phyloP scores from a whole-genome alignment of 2,113 vertebrate genomes.

The Rhinogobius similis region DNA sequence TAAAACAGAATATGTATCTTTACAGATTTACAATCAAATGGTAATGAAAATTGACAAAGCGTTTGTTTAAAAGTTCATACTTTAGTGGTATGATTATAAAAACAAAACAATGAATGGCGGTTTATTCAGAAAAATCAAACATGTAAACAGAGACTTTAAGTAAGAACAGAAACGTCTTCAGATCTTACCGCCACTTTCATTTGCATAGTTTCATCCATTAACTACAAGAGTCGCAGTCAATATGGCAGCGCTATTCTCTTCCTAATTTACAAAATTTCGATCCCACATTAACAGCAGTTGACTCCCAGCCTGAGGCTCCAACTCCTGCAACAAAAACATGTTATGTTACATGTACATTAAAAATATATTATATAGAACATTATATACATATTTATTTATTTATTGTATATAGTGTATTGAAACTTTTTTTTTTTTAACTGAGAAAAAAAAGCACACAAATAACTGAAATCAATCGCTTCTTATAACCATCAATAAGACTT shows the following conservation, averaged over 20 bases:
- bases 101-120: background rate
- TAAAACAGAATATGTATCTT: background rate
- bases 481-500: too few relatives aligned
- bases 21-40: background rate
- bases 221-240: background rate
- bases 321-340: conserved; percentile 62
- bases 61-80: background rate
- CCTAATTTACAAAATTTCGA: conserved; percentile 14
- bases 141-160: background rate
- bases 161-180: background rate
- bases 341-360: too few relatives aligned
- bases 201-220: background rate
- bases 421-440: too few relatives aligned
- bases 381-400: too few relatives aligned
- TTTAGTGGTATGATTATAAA: background rate
- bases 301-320: conserved; percentile 87
- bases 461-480: too few relatives aligned
- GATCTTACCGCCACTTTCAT: background rate
- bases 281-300: conserved; percentile 89
- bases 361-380: too few relatives aligned
- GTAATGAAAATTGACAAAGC: background rate
- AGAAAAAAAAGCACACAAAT: too few relatives aligned
- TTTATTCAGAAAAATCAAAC: background rate
- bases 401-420: too few relatives aligned
- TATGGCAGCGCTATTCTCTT: background rate